These are phyloP conservation scores for Mobula birostris DNA, from an alignment of 2,113 vertebrate genomes.

Conservation along the genomic window DNA sequence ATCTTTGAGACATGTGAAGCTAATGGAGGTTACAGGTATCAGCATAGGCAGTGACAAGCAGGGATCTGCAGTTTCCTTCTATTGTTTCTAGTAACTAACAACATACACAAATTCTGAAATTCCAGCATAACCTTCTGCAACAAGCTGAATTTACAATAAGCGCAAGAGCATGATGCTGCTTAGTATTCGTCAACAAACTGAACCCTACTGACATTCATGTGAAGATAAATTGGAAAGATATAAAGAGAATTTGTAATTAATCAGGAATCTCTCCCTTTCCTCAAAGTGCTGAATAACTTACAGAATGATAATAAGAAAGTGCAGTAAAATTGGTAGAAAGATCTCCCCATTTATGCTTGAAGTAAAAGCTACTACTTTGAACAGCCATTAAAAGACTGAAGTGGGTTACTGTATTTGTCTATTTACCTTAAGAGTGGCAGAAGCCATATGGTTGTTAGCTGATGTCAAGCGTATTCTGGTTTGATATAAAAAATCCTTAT, in stretches of 20 bases:
- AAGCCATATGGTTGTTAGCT: not conserved
- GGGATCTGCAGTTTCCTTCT: no score
- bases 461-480: not conserved
- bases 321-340: not conserved
- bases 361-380: not conserved
- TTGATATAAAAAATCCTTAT: conserved; percentile 41
- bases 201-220: not conserved
- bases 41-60: no score
- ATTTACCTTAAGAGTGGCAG: conserved; percentile 46
- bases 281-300: not conserved
- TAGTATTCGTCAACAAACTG: no score
- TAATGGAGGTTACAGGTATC: no score
- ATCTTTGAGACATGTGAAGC: no score
- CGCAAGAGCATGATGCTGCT: no score
- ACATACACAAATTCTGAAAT: no score
- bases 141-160: no score
- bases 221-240: not conserved
- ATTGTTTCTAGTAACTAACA: no score
- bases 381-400: not conserved
- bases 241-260: not conserved
- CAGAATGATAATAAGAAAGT: not conserved
- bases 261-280: not conserved
- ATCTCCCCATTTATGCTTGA: not conserved
- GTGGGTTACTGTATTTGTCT: not conserved
- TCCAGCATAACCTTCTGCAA: no score